Conservation (phyloP, 1,140 invertebrate genomes). For the Drosophila leontia region DNA sequence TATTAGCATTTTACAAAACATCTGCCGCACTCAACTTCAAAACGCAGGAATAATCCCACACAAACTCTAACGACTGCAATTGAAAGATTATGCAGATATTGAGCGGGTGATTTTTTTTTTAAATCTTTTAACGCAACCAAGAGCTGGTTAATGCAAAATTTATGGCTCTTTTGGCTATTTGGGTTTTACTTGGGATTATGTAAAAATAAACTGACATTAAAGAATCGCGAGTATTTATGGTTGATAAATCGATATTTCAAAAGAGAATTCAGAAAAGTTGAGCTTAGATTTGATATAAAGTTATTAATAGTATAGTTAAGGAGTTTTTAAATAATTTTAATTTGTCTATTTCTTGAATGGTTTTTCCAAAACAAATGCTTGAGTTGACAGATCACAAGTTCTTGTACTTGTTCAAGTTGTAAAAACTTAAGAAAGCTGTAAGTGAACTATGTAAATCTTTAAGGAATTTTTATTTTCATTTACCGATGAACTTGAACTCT, state of each 20-base stretch:
- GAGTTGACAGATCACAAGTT: background rate
- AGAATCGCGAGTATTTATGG: background rate
- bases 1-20: constrained; percentile 56
- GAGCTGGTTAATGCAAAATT: constrained; percentile 38
- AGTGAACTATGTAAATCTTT: background rate
- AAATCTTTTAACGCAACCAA: constrained; percentile 31
- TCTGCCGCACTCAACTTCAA: constrained; percentile 52
- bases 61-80: constrained; percentile 29
- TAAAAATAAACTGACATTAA: background rate
- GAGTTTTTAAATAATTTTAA: too few species aligned
- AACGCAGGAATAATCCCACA: constrained; percentile 22
- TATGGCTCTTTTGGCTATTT: constrained; percentile 11
- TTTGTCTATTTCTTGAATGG: too few species aligned
- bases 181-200: background rate
- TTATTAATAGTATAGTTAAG: background rate
- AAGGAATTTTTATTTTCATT: background rate
- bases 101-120: constrained; percentile 3
- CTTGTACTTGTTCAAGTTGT: background rate
- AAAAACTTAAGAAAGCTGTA: background rate
- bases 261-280: background rate
- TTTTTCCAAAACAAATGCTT: background rate
- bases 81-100: constrained; percentile 45
- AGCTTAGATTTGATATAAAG: background rate
- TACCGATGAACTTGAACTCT: background rate
- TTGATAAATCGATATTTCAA: background rate